Base-by-base conservation (phyloP, 2,888 invertebrate species). In the Sipunculus nudus region DNA sequence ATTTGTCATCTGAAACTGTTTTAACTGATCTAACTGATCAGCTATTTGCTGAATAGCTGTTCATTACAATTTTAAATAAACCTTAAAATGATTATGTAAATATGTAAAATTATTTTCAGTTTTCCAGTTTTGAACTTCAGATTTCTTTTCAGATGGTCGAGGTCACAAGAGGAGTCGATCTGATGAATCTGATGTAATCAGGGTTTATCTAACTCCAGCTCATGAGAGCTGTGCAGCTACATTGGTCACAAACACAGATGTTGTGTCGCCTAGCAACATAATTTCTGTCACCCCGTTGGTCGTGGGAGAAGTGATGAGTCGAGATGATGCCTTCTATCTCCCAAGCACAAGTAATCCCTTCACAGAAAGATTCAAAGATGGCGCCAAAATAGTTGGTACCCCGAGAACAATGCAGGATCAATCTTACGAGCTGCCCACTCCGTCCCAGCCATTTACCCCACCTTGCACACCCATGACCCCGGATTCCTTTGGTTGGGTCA, bases 281-380 rank as follows among this genome's bases (percentile, higher is more conserved):
- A 85, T 86, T 78, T 86, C 90, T 81, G 87, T 86, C 39, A 87
- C 90, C 56, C 88, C 88, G 59, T 89, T 84, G 61, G 78, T 90
- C 72, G 89, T 93, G 8, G 93, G 92, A 52, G 92, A 92, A 84
- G 90, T 91, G 63, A 94, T 94, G 90, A 90, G 93, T 52, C 68
- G 76, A 41, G 78, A 80, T 50, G 84, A 84, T 67, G 78, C 78
- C n/a, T 80, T 80, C 64, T 84, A 84, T 67, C 73, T 74, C 10
- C 83, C 84, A 19, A 73, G 80, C 78, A 65, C 78, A 75, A 46
- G 79, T 79, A 78, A 78, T 28, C 71, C 70, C 29, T 74, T 76
- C 60, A 69, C 73, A 47, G 67, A 69, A n/a, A 67, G 65, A 5
- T 79, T 76, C 59, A 70, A 75, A 32, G 74, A 76, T 65, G 55